Percentiles rank a stretch among this genome's conserved stretches.
Evolutionary conservation across 2,888 invertebrate species (phyloP).

Genomic region (Drosophila algonquin): DNA sequence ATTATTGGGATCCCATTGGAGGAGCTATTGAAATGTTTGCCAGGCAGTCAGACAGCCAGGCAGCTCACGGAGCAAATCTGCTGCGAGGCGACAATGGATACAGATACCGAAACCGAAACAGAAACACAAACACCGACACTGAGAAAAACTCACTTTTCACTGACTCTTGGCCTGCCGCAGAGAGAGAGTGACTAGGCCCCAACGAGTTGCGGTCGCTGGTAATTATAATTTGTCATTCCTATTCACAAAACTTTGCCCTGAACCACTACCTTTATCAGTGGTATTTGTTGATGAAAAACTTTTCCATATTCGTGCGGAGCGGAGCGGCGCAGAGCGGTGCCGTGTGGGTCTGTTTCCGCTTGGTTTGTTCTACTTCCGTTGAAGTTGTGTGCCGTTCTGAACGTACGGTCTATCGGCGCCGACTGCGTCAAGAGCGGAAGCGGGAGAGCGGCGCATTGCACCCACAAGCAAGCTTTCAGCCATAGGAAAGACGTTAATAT

Average conservation of each 20-base stretch:
- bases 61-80: constrained; percentile 1
- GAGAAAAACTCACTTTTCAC: neutral
- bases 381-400: constrained; percentile 69
- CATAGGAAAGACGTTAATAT: constrained; percentile 69
- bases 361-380: constrained; percentile 76
- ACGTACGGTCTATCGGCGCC: constrained; percentile 23
- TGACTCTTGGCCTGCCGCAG: constrained; percentile 3
- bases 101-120: constrained; percentile 34
- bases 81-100: constrained; percentile 33
- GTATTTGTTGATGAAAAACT: constrained; percentile 60
- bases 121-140: neutral
- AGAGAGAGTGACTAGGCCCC: constrained; percentile 12
- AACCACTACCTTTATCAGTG: constrained; percentile 48
- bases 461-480: constrained; percentile 29
- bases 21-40: constrained; percentile 28
- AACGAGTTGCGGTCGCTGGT: constrained; percentile 21
- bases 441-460: constrained; percentile 45
- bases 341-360: constrained; percentile 70
- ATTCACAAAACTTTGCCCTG: constrained; percentile 47
- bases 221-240: constrained; percentile 59
- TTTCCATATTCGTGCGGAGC: constrained; percentile 58
- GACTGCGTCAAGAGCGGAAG: constrained; percentile 41
- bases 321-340: constrained; percentile 10
- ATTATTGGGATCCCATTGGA: constrained; percentile 37
- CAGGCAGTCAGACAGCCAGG: constrained; percentile 19